Percentiles rank a stretch among this genome's conserved stretches.
Conservation (phyloP, 2,888 invertebrate species). For the Aethes cnicana region DNA sequence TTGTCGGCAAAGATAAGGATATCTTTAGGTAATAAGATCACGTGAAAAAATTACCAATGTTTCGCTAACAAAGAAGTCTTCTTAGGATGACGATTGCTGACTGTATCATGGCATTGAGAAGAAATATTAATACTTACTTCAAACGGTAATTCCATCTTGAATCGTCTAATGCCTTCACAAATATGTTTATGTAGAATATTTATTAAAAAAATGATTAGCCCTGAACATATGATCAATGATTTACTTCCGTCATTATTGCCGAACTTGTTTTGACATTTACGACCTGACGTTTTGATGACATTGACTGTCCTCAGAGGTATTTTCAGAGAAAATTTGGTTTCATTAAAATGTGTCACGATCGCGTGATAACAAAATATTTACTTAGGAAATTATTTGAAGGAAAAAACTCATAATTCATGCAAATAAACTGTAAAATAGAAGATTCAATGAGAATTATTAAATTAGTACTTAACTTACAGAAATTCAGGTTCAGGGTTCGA, state of each 20-base stretch:
- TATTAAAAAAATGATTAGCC: slow-evolving; percentile 2
- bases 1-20: slow-evolving; percentile 9
- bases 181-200: slow-evolving; percentile 5
- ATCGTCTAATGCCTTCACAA: background rate
- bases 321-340: too few relatives aligned
- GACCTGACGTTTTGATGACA: too few relatives aligned
- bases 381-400: too few relatives aligned
- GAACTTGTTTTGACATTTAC: slow-evolving; percentile 25
- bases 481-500: too few relatives aligned
- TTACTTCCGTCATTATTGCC: slow-evolving; percentile 27
- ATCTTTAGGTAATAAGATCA: slow-evolving; percentile 44
- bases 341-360: too few relatives aligned
- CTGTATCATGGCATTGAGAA: background rate
- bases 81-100: background rate
- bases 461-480: too few relatives aligned
- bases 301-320: slow-evolving; percentile 20
- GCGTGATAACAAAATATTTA: too few relatives aligned
- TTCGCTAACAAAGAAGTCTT: slow-evolving; percentile 56
- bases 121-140: slow-evolving; percentile 51
- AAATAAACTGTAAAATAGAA: too few relatives aligned
- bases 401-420: too few relatives aligned
- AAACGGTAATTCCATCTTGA: slow-evolving; percentile 64
- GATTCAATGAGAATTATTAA: too few relatives aligned
- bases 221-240: slow-evolving; percentile 24
- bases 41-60: slow-evolving; percentile 61